phyloP scores from a whole-genome alignment of 2,113 vertebrate species.

The Piliocolobus tephrosceles region DNA sequence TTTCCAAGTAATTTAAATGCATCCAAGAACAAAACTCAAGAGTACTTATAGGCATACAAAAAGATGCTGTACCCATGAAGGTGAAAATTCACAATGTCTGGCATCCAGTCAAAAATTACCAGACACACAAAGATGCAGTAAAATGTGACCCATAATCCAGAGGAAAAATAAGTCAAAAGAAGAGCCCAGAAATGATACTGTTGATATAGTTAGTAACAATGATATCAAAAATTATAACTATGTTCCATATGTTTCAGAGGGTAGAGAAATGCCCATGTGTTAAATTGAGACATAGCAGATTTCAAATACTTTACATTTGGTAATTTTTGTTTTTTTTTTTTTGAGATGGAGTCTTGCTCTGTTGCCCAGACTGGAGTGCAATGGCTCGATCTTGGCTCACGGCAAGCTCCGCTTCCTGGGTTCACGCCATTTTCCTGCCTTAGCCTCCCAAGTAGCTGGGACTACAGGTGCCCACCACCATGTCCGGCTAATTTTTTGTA shows the following conservation, averaged over 20 bases:
- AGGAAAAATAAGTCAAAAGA: not conserved
- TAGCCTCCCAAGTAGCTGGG: no score
- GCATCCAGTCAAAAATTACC: not conserved
- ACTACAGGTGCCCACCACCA: no score
- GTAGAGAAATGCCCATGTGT: not conserved
- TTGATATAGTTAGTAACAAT: not conserved
- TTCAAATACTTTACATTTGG: not conserved
- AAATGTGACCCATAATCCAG: not conserved
- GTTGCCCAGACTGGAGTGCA: no score
- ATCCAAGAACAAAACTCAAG: not conserved
- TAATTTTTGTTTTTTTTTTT: not conserved
- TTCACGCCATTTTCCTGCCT: no score
- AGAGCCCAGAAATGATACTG: no score
- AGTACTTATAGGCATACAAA: not conserved
- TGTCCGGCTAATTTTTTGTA: no score
- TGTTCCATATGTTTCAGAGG: not conserved
- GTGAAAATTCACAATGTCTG: not conserved
- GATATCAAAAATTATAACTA: not conserved
- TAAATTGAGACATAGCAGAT: not conserved
- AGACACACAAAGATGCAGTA: not conserved
- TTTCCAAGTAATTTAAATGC: not conserved
- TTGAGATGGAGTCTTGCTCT: no score
- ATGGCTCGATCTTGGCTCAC: no score
- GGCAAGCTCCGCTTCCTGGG: fast-evolving
- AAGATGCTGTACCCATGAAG: not conserved